Conservation (phyloP, 2,113 vertebrate species). For the Tragelaphus strepsiceros region DNA sequence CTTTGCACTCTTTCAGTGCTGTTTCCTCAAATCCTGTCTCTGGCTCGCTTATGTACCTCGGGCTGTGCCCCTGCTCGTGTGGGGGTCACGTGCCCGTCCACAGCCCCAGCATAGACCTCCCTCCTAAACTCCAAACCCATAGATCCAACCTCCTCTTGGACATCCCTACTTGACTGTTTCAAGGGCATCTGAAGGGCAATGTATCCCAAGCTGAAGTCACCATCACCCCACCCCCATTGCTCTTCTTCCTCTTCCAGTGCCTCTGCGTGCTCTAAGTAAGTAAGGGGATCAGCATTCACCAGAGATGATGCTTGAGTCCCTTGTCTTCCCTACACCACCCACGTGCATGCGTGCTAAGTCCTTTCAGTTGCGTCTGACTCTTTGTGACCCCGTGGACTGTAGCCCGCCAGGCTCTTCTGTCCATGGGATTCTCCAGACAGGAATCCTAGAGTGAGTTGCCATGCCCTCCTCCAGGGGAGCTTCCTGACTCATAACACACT, state of each 20-base stretch:
- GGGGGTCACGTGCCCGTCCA: no score
- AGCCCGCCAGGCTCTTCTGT: background rate
- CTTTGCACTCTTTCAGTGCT: background rate
- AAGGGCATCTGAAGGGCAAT: background rate
- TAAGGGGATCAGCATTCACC: background rate
- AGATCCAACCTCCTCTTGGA: background rate
- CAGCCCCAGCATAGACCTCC: background rate
- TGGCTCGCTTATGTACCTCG: background rate
- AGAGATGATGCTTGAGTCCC: no score
- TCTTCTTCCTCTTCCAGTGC: background rate
- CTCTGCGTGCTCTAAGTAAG: background rate
- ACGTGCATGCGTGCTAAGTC: accelerated
- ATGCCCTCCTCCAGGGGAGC: background rate
- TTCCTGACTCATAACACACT: background rate
- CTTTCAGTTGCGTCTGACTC: background rate
- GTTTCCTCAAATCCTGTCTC: background rate
- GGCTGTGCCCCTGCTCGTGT: accelerated
- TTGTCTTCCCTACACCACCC: background rate
- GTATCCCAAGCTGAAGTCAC: background rate
- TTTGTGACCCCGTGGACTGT: background rate
- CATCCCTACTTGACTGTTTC: background rate
- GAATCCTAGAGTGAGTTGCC: background rate
- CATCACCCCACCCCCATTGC: background rate
- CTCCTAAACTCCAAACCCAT: accelerated
- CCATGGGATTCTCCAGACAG: background rate